Percentiles rank a stretch among this genome's conserved stretches.
These are phyloP conservation scores for Prinia subflava DNA, from an alignment of 2,113 vertebrate genomes.

Conservation along the genomic window DNA sequence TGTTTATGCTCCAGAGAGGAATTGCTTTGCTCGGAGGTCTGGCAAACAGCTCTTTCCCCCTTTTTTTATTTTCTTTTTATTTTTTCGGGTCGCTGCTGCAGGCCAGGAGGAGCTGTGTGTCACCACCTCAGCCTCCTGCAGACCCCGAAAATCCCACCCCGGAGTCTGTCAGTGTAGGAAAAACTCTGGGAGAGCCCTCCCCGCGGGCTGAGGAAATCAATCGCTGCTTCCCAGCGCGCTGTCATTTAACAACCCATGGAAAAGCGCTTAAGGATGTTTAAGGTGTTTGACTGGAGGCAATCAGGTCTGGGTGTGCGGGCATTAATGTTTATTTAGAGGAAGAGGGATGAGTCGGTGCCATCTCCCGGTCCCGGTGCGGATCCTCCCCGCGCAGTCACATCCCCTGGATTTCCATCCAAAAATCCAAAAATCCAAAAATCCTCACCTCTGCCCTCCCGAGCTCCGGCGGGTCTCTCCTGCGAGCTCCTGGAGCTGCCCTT, in stretches of 20 bases:
- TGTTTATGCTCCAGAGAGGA: background rate
- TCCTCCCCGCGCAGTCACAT: background rate
- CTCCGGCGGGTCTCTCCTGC: background rate
- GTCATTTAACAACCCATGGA: background rate
- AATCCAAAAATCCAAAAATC: too few species aligned
- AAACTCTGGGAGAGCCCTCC: background rate
- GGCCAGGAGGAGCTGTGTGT: background rate
- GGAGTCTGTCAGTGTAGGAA: background rate
- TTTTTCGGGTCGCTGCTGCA: background rate
- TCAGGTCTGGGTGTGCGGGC: background rate
- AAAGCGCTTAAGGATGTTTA: background rate
- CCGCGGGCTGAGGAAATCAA: background rate
- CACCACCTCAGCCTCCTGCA: background rate
- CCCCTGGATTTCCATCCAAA: too few species aligned
- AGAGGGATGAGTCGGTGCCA: slow-evolving; percentile 26
- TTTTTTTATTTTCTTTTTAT: background rate
- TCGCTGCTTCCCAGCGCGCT: background rate
- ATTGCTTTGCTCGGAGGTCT: background rate
- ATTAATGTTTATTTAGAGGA: background rate
- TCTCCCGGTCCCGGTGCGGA: background rate
- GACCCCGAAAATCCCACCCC: background rate
- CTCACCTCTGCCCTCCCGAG: background rate
- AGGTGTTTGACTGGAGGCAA: background rate
- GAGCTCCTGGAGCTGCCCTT: background rate
- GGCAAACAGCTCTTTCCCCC: background rate